Percentiles rank a stretch among this genome's conserved stretches.
Evolutionary conservation across 2,797 vertebrate genomes (phyloP).

Genomic region (Taenioides sp.): DNA sequence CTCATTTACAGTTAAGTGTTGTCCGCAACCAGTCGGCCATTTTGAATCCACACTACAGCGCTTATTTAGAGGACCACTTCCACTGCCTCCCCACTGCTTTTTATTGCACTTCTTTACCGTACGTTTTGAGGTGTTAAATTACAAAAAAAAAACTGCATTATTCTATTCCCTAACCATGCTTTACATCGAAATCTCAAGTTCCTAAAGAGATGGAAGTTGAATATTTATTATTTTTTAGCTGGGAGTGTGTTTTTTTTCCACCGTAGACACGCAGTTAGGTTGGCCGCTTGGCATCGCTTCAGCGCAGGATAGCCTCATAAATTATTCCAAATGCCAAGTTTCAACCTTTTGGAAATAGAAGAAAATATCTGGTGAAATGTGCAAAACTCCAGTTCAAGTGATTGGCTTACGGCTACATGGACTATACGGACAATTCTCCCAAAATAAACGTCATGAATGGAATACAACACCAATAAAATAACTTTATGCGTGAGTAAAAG

Average conservation of each 20-base stretch:
- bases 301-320: conserved; percentile 42
- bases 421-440: neutral
- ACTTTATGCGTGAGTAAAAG: neutral
- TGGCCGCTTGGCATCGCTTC: too few species aligned
- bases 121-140: conserved; percentile 33
- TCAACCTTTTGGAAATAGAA: conserved; percentile 21
- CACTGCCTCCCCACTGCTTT: neutral
- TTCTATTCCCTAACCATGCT: conserved; percentile 36
- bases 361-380: conserved; percentile 16
- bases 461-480: neutral
- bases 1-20: neutral
- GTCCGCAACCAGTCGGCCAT: neutral
- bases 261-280: too few species aligned
- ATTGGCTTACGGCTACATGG: neutral
- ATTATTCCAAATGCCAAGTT: conserved; percentile 50
- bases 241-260: conserved; percentile 22
- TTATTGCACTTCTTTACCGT: neutral
- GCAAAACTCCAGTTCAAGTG: conserved; percentile 12
- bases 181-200: conserved; percentile 30
- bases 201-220: conserved; percentile 51
- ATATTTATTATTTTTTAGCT: conserved; percentile 47
- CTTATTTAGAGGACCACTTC: neutral
- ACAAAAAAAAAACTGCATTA: conserved; percentile 33
- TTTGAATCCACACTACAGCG: neutral
- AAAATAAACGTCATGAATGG: neutral